Evolutionary conservation across 2,888 invertebrate species (phyloP).

Genomic region (Spodoptera exigua): DNA sequence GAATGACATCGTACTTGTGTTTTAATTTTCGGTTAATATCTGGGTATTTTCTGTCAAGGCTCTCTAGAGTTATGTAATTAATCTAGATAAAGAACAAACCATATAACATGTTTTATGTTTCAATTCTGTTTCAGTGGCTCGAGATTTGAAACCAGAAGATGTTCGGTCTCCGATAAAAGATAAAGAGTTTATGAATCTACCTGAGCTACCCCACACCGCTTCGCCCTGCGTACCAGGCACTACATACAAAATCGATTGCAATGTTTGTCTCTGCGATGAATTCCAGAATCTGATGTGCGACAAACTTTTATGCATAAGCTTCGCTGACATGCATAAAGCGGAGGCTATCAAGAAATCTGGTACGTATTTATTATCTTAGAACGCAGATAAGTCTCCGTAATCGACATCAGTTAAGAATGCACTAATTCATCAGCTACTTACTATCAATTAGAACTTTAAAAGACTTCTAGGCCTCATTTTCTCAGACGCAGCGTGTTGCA

Average conservation of each 20-base stretch:
- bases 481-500: too few relatives aligned
- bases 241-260: slow-evolving; percentile 74
- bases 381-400: too few relatives aligned
- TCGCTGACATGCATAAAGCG: slow-evolving; percentile 64
- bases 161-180: slow-evolving; percentile 27
- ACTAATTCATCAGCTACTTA: too few relatives aligned
- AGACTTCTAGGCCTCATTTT: too few relatives aligned
- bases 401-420: too few relatives aligned
- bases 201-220: slow-evolving; percentile 59
- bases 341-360: slow-evolving; percentile 68
- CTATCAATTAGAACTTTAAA: too few relatives aligned
- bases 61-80: too few relatives aligned
- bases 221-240: slow-evolving; percentile 68
- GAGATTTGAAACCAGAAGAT: slow-evolving; percentile 24
- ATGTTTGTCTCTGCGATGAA: slow-evolving; percentile 72
- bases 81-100: too few relatives aligned
- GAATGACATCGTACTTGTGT: too few relatives aligned
- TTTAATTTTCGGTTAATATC: too few relatives aligned
- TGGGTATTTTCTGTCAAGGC: too few relatives aligned
- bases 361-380: slow-evolving; percentile 53
- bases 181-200: slow-evolving; percentile 50
- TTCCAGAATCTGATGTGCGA: slow-evolving; percentile 70
- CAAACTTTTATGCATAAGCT: slow-evolving; percentile 69
- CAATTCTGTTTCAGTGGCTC: slow-evolving; percentile 6
- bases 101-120: too few relatives aligned